Percentiles rank a stretch among this genome's conserved stretches.
phyloP scores from a whole-genome alignment of 92 coral and sea anemone species.

The Palythoa heliodiscus region DNA sequence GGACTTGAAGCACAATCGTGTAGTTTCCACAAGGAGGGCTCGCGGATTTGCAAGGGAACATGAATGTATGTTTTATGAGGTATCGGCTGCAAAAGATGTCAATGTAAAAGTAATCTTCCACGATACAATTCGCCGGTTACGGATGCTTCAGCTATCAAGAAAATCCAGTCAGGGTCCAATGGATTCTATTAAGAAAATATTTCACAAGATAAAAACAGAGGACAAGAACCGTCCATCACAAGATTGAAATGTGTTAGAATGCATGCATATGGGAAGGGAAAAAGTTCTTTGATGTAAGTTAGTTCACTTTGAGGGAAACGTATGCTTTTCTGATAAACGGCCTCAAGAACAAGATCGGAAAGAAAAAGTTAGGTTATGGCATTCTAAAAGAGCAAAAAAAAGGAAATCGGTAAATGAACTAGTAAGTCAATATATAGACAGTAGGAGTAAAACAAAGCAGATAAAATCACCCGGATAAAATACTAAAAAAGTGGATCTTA shows the following conservation, averaged over 20 bases:
- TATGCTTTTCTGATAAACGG: too few species aligned
- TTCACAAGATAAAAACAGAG: constrained; percentile 54
- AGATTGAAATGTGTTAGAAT: neutral
- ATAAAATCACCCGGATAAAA: too few species aligned
- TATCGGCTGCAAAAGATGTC: constrained; percentile 78
- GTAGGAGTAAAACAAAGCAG: too few species aligned
- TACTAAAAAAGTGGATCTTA: too few species aligned
- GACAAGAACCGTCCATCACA: neutral
- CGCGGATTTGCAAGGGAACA: constrained; percentile 74
- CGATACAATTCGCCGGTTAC: constrained; percentile 77
- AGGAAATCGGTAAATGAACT: too few species aligned
- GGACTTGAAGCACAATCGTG: constrained; percentile 76
- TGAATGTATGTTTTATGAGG: constrained; percentile 82
- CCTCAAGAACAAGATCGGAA: too few species aligned
- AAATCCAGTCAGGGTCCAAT: constrained; percentile 75
- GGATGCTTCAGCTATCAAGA: constrained; percentile 63
- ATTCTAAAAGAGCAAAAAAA: too few species aligned
- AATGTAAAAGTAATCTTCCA: constrained; percentile 78
- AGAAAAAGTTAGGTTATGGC: too few species aligned
- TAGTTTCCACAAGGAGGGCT: constrained; percentile 73
- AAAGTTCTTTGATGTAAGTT: too few species aligned
- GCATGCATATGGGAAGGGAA: too few species aligned
- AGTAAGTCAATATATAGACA: too few species aligned
- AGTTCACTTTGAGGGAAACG: too few species aligned
- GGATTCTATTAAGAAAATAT: constrained; percentile 72